Evolutionary conservation across 1,140 invertebrate genomes (phyloP).

Genomic region (Drosophila gunungcola): DNA sequence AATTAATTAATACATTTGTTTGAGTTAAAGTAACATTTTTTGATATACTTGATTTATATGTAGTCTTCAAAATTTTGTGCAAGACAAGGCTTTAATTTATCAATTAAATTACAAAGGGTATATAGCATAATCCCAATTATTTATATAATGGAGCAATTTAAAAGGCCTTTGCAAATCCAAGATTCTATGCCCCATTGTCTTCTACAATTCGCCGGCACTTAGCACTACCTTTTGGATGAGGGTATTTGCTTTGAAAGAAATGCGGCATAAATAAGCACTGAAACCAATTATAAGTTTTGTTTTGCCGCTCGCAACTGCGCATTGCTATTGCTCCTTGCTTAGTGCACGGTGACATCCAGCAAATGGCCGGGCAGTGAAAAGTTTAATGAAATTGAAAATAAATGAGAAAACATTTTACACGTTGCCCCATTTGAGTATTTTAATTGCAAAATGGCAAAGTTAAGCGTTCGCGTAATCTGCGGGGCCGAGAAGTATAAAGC

Average conservation of each 20-base stretch:
- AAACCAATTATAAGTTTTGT: slow-evolving; percentile 82
- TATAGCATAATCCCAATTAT: too few species aligned
- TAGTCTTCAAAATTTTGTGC: too few species aligned
- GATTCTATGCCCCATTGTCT: neutral
- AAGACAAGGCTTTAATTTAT: too few species aligned
- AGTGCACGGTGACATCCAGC: slow-evolving; percentile 66
- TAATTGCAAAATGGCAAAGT: slow-evolving; percentile 71
- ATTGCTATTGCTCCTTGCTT: slow-evolving; percentile 59
- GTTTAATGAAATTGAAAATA: slow-evolving; percentile 83
- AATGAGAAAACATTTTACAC: slow-evolving; percentile 79
- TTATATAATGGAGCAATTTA: too few species aligned
- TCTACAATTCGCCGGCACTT: too few species aligned
- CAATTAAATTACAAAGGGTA: too few species aligned
- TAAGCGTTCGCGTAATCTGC: slow-evolving; percentile 58
- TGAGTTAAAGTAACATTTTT: too few species aligned
- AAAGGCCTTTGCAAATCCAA: too few species aligned
- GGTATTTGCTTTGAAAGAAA: slow-evolving; percentile 70
- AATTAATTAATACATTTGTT: too few species aligned
- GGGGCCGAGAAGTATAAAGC: slow-evolving; percentile 51
- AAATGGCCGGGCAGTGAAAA: slow-evolving; percentile 69
- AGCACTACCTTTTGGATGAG: slow-evolving; percentile 8
- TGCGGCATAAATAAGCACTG: slow-evolving; percentile 78
- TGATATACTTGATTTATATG: too few species aligned
- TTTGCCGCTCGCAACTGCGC: slow-evolving; percentile 66
- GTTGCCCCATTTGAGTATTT: slow-evolving; percentile 55